These are phyloP conservation scores for Avahi laniger DNA, from an alignment of 2,797 vertebrate species.

Conservation along the genomic window DNA sequence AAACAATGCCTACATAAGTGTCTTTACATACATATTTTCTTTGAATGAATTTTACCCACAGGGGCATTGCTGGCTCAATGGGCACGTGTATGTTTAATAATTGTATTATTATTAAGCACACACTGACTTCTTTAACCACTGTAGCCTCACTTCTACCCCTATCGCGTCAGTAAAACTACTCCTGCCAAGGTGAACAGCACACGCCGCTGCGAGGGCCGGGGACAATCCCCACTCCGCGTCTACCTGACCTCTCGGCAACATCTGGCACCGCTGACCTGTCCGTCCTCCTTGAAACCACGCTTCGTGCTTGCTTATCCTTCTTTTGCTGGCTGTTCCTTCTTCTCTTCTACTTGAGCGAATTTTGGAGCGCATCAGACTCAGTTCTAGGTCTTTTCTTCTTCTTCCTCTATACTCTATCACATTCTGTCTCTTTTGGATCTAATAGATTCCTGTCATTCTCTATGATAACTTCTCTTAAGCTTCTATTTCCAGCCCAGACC, in stretches of 20 bases:
- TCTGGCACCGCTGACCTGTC: background rate
- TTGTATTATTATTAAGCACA: background rate
- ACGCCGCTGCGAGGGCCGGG: background rate
- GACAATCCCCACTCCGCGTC: background rate
- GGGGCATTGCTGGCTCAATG: background rate
- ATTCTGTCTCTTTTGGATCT: background rate
- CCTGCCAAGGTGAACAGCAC: background rate
- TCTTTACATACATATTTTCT: background rate
- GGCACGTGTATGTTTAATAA: background rate
- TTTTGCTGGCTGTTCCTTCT: background rate
- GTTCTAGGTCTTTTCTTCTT: background rate
- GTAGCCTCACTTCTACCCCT: background rate
- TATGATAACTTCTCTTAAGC: background rate
- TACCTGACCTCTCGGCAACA: background rate
- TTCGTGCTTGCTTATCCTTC: background rate
- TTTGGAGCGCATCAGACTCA: background rate
- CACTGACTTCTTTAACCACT: background rate
- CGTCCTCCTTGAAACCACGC: background rate
- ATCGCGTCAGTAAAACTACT: background rate
- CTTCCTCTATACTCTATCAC: background rate
- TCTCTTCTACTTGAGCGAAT: background rate
- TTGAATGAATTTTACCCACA: background rate
- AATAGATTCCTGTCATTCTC: background rate
- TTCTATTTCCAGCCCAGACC: background rate
- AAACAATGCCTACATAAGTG: background rate